Conservation (phyloP, 53 echinoderm and acorn worm species). For the Echinometra lucunter region DNA sequence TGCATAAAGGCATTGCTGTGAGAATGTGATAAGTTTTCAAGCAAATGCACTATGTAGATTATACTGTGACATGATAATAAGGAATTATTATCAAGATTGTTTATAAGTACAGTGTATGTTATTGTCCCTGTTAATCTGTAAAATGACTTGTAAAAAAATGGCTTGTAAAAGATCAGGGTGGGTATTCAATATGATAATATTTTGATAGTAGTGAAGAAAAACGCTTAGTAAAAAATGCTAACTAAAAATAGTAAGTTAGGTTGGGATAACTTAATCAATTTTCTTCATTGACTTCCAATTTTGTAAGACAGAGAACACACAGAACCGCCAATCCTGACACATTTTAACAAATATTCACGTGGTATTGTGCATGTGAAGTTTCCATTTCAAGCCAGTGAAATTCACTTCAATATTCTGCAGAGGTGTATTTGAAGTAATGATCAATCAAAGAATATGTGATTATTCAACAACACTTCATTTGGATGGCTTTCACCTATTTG, state of each 20-base stretch:
- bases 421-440: not conserved
- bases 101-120: not conserved
- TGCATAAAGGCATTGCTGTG: not conserved
- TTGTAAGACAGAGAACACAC: not conserved
- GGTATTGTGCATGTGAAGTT: not conserved
- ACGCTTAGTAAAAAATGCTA: not conserved
- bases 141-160: not conserved
- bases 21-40: not conserved
- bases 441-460: not conserved
- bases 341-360: not conserved
- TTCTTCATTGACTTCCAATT: not conserved
- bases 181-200: too few species aligned
- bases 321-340: not conserved
- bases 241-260: not conserved
- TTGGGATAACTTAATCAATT: not conserved
- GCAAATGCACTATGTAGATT: conserved; percentile 3
- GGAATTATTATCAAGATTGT: not conserved
- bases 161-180: not conserved
- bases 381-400: too few species aligned
- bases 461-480: not conserved
- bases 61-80: not conserved
- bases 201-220: too few species aligned
- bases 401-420: not conserved
- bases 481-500: not conserved
- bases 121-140: not conserved